Conservation (phyloP, 2,113 vertebrate species). For the Callorhinus ursinus region DNA sequence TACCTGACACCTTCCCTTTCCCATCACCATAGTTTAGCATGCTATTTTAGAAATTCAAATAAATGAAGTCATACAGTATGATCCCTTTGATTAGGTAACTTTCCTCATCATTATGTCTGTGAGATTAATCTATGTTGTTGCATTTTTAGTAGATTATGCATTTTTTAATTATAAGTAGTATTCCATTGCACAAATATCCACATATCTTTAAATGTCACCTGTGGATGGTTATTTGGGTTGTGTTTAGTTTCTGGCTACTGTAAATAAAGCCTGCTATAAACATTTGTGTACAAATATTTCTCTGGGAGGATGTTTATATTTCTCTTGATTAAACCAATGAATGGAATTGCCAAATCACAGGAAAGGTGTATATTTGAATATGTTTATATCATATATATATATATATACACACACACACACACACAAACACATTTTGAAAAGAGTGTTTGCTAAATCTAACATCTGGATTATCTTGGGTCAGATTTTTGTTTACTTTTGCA, state of each 20-base stretch:
- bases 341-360: not conserved
- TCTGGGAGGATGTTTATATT: not conserved
- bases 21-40: not conserved
- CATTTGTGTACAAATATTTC: not conserved
- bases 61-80: not conserved
- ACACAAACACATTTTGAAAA: not conserved
- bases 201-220: not conserved
- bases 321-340: not conserved
- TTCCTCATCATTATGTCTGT: not conserved
- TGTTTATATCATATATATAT: no score
- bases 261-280: not conserved
- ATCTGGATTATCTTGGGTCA: not conserved
- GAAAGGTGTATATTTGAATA: not conserved
- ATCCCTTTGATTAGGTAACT: not conserved
- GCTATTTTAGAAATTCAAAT: not conserved
- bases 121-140: not conserved
- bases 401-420: not conserved
- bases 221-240: not conserved
- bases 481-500: not conserved
- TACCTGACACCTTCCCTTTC: not conserved
- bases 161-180: constrained; percentile 5
- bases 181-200: not conserved
- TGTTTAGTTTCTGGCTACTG: not conserved
- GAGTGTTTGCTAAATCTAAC: not conserved
- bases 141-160: not conserved